Evolutionary conservation across 2,888 invertebrate genomes (phyloP).

Genomic region (Tetheella fluctuosa): DNA sequence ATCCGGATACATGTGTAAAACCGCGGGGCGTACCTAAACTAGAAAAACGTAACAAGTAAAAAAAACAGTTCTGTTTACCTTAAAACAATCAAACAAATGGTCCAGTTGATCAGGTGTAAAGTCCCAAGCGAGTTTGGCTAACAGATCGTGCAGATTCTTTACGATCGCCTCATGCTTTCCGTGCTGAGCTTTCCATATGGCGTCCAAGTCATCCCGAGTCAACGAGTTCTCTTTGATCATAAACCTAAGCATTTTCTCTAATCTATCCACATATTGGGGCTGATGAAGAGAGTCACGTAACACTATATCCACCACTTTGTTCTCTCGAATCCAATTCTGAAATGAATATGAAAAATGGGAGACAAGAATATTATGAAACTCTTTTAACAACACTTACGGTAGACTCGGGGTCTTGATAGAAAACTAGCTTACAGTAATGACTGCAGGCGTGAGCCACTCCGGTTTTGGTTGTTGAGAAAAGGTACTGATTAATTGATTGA

Average conservation of each 20-base stretch:
- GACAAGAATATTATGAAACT: background rate
- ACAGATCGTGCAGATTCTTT: slow-evolving; percentile 97
- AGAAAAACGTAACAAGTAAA: background rate
- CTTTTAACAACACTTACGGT: background rate
- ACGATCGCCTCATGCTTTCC: slow-evolving; percentile 99
- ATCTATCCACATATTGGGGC: slow-evolving; percentile 98
- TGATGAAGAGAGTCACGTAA: slow-evolving; percentile 98
- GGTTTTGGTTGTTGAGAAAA: slow-evolving; percentile 96
- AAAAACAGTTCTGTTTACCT: slow-evolving; percentile 82
- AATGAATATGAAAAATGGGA: slow-evolving; percentile 36
- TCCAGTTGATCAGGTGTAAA: slow-evolving; percentile 98
- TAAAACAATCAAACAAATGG: slow-evolving; percentile 98
- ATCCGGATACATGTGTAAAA: too few relatives aligned
- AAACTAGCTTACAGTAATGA: slow-evolving; percentile 88
- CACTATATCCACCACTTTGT: slow-evolving; percentile 97
- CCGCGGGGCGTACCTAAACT: too few relatives aligned
- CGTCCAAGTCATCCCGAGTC: slow-evolving; percentile 95
- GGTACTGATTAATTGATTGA: slow-evolving; percentile 97
- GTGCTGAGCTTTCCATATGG: slow-evolving; percentile 98
- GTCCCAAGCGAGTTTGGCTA: slow-evolving; percentile 99
- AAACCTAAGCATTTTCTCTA: slow-evolving; percentile 98
- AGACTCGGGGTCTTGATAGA: background rate
- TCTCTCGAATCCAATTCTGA: slow-evolving; percentile 97
- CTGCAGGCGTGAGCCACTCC: slow-evolving; percentile 96
- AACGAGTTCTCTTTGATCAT: slow-evolving; percentile 97